A percentile compares a stretch with the other conserved stretches of the same genome.
These are phyloP conservation scores for Proctacanthus coquilletti DNA, from an alignment of 1,140 invertebrate species.

Conservation along the genomic window DNA sequence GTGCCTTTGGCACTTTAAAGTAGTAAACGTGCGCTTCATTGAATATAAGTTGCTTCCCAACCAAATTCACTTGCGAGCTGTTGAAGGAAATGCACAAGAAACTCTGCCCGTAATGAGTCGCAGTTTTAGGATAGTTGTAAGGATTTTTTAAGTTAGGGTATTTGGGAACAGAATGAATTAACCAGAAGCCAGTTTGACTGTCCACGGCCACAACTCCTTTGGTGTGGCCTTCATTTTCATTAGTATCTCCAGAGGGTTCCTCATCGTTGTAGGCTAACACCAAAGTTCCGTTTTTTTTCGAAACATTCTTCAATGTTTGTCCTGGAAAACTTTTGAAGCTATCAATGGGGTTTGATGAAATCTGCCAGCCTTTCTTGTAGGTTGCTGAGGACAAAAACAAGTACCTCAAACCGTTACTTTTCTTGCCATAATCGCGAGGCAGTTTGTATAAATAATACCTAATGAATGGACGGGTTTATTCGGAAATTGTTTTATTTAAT, in stretches of 20 bases:
- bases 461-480: neutral
- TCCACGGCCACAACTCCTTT: slow-evolving; percentile 73
- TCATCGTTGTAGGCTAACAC: slow-evolving; percentile 76
- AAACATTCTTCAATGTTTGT: slow-evolving; percentile 42
- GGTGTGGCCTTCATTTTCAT: slow-evolving; percentile 52
- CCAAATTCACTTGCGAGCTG: slow-evolving; percentile 43
- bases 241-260: slow-evolving; percentile 42
- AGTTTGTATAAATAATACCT: neutral
- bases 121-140: slow-evolving; percentile 62
- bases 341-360: slow-evolving; percentile 51
- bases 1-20: slow-evolving; percentile 36
- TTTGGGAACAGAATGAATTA: slow-evolving; percentile 80
- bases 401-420: neutral
- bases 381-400: neutral
- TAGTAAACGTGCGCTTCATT: slow-evolving; percentile 58
- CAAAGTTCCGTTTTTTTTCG: too few relatives aligned
- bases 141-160: slow-evolving; percentile 45
- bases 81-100: slow-evolving; percentile 70
- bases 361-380: too few relatives aligned
- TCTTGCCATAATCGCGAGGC: neutral
- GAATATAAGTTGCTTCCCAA: slow-evolving; percentile 56
- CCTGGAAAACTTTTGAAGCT: slow-evolving; percentile 55
- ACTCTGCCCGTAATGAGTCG: slow-evolving; percentile 63
- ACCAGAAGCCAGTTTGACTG: slow-evolving; percentile 60
- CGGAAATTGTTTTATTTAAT: neutral